A percentile compares a stretch with the other conserved stretches of the same genome.
These are phyloP conservation scores for Noctua fimbriata DNA, from an alignment of 2,888 invertebrate genomes.

Conservation along the genomic window DNA sequence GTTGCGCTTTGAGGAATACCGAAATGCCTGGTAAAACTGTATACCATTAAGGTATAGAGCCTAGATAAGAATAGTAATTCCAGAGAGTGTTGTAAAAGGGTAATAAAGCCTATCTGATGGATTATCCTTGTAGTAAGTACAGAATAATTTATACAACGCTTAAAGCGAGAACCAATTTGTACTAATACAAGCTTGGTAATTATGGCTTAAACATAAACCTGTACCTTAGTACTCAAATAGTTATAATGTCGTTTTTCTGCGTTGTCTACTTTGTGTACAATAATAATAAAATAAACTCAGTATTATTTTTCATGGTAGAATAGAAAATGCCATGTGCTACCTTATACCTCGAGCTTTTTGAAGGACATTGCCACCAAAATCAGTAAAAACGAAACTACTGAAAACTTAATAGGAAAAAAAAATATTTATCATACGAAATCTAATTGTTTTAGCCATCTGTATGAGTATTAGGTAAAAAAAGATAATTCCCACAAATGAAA, in stretches of 20 bases:
- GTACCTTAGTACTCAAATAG: neutral
- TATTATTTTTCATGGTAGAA: neutral
- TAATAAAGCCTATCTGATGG: neutral
- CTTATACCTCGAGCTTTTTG: neutral
- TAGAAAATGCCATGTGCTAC: neutral
- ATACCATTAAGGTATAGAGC: neutral
- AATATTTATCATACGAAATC: too few species aligned
- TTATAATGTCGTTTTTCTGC: neutral
- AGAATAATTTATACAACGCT: slow-evolving; percentile 4
- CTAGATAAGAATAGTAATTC: slow-evolving; percentile 4
- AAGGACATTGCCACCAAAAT: neutral
- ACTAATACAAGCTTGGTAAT: neutral
- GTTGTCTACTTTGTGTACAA: neutral
- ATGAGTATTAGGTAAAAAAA: too few species aligned
- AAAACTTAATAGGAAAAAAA: neutral
- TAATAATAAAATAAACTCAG: neutral
- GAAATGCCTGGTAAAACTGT: neutral
- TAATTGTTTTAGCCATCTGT: too few species aligned
- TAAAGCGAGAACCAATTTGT: neutral
- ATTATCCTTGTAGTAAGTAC: neutral
- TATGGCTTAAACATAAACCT: neutral
- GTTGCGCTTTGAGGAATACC: too few species aligned
- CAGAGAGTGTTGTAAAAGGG: neutral
- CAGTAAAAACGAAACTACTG: neutral
- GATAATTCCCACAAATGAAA: too few species aligned